Base-by-base conservation (phyloP, 2,797 vertebrate genomes). In the Chrysocyon brachyurus region DNA sequence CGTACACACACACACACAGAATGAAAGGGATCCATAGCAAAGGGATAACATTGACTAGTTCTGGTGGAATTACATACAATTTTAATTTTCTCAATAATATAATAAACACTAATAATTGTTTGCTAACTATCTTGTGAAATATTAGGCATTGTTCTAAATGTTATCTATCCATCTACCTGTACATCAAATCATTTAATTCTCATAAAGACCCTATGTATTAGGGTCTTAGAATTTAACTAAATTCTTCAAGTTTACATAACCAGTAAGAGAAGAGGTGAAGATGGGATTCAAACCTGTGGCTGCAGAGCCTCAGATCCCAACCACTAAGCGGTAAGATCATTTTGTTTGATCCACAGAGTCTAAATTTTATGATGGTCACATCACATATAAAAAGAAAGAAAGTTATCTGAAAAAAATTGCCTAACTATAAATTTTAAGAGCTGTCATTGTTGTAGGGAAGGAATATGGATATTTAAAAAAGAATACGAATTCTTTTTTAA, bases 401-500 rank as follows among this genome's bases (percentile, higher is more conserved):
- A 90, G 83, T 31, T 54, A 73, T 83, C 73, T 96, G n/a, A 56
- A 66, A 85, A 87, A 90, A 68, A 93, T 72, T 14, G 66, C 1
- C 9, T 21, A 87, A 54, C 12, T 14, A 49, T 40, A 86, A 56
- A 52, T 19, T 84, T 22, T 90, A 90, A 88, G n/a, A 28, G 6
- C 7, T 75, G 31, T 63, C 56, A 16, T 91, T 75, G 10, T 3
- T 59, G 17, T 70, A 40, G 63, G 31, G 28, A 73, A 59, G 26
- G 49, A 91, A 87, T 33, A 61, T 21, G 16, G 59, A 46, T 56
- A 90, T 40, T 79, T 90, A 46, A 36, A 59, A 61, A 86, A 49
- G 66, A 70, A 92, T 54, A 81, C 31, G 17, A 4, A 73, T 19
- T 83, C 61, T 33, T 96, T 97, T 96, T 52, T 28, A 83, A 97